These are phyloP conservation scores for Diadegma fenestrale DNA, from an alignment of 2,888 invertebrate species.

Conservation along the genomic window DNA sequence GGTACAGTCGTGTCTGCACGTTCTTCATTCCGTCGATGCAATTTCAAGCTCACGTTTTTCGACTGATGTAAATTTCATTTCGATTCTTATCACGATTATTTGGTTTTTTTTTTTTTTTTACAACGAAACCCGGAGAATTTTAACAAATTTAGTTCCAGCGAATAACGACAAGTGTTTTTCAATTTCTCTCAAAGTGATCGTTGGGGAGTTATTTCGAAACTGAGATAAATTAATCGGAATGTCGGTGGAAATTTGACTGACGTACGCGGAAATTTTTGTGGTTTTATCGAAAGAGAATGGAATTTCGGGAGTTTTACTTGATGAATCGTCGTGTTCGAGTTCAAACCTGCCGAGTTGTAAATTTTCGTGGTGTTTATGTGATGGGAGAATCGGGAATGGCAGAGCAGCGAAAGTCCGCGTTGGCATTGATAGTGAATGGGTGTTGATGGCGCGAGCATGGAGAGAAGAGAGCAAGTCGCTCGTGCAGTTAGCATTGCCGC, in stretches of 20 bases:
- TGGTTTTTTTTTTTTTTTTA: conserved; percentile 2
- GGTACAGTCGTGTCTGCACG: conserved; percentile 40
- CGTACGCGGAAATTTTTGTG: background rate
- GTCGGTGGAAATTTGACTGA: background rate
- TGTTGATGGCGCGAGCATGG: conserved; percentile 45
- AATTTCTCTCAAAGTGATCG: too few relatives aligned
- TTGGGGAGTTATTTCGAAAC: too few relatives aligned
- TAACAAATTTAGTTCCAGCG: too few relatives aligned
- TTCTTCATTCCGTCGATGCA: conserved; percentile 55
- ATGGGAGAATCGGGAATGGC: conserved; percentile 1
- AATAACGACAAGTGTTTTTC: too few relatives aligned
- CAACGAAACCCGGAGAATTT: background rate
- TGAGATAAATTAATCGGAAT: background rate
- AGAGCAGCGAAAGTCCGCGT: conserved; percentile 49
- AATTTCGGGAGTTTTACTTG: background rate
- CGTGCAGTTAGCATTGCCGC: conserved; percentile 21
- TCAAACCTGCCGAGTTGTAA: conserved; percentile 56
- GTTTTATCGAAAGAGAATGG: conserved; percentile 12
- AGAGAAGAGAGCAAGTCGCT: background rate
- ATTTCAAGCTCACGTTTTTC: conserved; percentile 54
- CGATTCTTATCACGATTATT: conserved; percentile 11
- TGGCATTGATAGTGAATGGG: conserved; percentile 62
- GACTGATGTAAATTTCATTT: conserved; percentile 13
- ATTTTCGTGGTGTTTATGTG: conserved; percentile 35
- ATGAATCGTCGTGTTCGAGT: conserved; percentile 40